These are phyloP conservation scores for Agrochola circellaris DNA, from an alignment of 2,888 invertebrate genomes.

Conservation along the genomic window DNA sequence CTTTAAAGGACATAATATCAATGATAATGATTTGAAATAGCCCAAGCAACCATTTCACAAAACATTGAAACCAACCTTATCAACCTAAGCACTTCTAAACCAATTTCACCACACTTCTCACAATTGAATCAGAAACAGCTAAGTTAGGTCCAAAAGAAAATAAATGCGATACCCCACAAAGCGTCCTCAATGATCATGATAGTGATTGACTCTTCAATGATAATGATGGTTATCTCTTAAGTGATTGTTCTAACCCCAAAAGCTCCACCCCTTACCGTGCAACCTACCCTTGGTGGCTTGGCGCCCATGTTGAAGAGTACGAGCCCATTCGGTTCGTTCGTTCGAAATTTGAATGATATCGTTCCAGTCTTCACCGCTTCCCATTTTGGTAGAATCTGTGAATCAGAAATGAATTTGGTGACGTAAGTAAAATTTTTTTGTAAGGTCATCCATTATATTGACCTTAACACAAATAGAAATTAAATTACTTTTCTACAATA, in stretches of 20 bases:
- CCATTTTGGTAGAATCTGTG: slow-evolving; percentile 97
- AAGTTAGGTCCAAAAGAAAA: slow-evolving; percentile 45
- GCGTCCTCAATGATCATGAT: slow-evolving; percentile 60
- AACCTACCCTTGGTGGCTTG: slow-evolving; percentile 94
- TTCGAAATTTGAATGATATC: slow-evolving; percentile 98
- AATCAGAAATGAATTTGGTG: slow-evolving; percentile 65
- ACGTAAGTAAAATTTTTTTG: not conserved
- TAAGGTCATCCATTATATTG: not conserved
- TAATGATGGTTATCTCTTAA: slow-evolving; percentile 77
- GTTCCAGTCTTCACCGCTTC: slow-evolving; percentile 97
- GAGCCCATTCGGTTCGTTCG: slow-evolving; percentile 98
- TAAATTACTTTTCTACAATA: slow-evolving; percentile 5
- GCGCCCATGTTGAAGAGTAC: slow-evolving; percentile 97
- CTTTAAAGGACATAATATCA: not conserved
- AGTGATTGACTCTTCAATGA: slow-evolving; percentile 58
- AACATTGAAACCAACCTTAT: not conserved
- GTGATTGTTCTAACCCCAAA: slow-evolving; percentile 85
- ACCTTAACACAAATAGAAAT: slow-evolving; percentile 19
- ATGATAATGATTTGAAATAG: not conserved
- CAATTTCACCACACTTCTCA: slow-evolving; percentile 44
- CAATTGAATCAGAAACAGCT: slow-evolving; percentile 35
- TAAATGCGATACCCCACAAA: slow-evolving; percentile 66
- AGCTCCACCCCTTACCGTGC: slow-evolving; percentile 91
- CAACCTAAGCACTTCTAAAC: slow-evolving; percentile 5
- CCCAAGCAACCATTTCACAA: not conserved